phyloP scores from a whole-genome alignment of 1,140 invertebrate genomes.

The Drosophila serrata region DNA sequence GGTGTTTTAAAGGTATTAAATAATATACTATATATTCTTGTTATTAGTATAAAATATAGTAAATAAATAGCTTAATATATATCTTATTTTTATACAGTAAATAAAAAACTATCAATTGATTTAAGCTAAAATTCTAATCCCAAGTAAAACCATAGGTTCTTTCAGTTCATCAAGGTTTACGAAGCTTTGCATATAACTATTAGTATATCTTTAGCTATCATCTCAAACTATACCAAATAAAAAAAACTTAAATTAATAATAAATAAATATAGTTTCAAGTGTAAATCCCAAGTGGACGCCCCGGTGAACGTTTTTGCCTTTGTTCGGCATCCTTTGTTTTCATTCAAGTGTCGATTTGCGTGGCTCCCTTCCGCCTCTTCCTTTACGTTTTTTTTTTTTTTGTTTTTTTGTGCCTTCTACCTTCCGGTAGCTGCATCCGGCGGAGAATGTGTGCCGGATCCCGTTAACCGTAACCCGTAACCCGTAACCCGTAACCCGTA shows the following conservation, averaged over 20 bases:
- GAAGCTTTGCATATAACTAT: no score
- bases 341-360: slow-evolving; percentile 77
- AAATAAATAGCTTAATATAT: no score
- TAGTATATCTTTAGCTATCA: no score
- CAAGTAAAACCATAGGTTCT: no score
- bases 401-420: not conserved
- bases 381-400: not conserved
- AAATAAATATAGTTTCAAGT: slow-evolving; percentile 1
- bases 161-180: no score
- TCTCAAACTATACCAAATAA: no score
- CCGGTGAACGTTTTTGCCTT: slow-evolving; percentile 36
- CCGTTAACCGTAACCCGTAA: slow-evolving; percentile 9
- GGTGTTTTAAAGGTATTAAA: no score
- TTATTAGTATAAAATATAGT: no score
- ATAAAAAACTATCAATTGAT: no score
- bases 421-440: slow-evolving; percentile 45
- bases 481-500: slow-evolving; percentile 14
- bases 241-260: not conserved
- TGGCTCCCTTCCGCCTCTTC: slow-evolving; percentile 26
- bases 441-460: slow-evolving; percentile 43
- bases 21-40: no score
- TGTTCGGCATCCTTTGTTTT: slow-evolving; percentile 45
- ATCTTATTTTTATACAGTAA: no score
- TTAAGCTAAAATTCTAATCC: no score
- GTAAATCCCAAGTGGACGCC: not conserved